Percentiles rank a stretch among this genome's conserved stretches.
phyloP scores from a whole-genome alignment of 1,140 invertebrate genomes.

The Tetramorium parvispinum region DNA sequence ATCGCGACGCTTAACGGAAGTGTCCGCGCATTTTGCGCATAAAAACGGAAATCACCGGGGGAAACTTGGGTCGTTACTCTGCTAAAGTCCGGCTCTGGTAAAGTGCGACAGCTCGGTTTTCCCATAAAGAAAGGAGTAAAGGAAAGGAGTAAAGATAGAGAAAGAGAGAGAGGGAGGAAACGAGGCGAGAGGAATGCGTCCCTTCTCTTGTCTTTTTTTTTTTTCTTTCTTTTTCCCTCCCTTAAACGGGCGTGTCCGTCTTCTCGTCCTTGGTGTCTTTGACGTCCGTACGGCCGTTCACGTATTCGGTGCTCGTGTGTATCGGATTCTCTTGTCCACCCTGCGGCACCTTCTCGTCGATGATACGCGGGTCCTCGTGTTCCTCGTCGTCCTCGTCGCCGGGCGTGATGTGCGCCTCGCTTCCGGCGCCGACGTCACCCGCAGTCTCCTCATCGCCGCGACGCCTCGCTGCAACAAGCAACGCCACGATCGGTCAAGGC shows the following conservation, averaged over 20 bases:
- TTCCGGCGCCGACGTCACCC: constrained; percentile 83
- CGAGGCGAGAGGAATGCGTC: constrained; percentile 9
- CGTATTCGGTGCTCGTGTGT: constrained; percentile 84
- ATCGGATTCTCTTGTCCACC: constrained; percentile 85
- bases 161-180: constrained; percentile 1
- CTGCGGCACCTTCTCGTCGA: constrained; percentile 83
- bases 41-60: constrained; percentile 22
- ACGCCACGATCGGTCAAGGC: constrained; percentile 86
- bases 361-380: constrained; percentile 83
- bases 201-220: constrained; percentile 9
- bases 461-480: constrained; percentile 86
- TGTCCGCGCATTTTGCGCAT: background rate
- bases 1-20: constrained; percentile 11
- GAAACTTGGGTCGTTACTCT: constrained; percentile 39
- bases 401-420: constrained; percentile 84
- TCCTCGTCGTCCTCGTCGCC: constrained; percentile 84
- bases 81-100: background rate
- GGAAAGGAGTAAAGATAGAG: background rate
- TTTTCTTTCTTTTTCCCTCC: background rate
- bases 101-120: constrained; percentile 45
- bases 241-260: constrained; percentile 84
- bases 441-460: constrained; percentile 84
- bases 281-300: constrained; percentile 83
- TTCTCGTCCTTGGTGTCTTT: constrained; percentile 84
- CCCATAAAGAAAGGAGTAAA: constrained; percentile 9